Base-by-base conservation (phyloP, 1,140 invertebrate species). In the Diorhabda carinulata region DNA sequence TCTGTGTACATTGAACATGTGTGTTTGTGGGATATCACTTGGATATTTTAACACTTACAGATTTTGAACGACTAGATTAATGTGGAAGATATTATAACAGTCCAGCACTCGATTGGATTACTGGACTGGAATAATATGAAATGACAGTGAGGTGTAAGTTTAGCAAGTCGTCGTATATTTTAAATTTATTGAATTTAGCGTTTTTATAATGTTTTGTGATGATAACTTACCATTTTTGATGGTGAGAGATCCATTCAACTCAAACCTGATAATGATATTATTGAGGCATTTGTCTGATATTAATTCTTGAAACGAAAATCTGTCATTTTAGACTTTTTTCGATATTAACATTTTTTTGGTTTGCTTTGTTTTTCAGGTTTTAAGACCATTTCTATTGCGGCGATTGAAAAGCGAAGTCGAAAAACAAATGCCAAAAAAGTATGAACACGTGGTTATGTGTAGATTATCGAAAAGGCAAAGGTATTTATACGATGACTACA, bases 401-500 rank as follows among this genome's bases (percentile, higher is more conserved):
- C 88, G 98, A 71, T 86, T 99, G 66, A 99, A 99, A 84, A 89
- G 86, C 60, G 97, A 99, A 86, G 98, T 99, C 47, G 98, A 99
- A 83, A 98, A 98, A 81, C 98, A 99, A 84, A 91, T 99, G 88
- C 98, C 98, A 73, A 95, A 96, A 84, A 99, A 99, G 83, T 98
- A 95, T 84, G 98, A 99, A 82, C 97, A 99, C 84, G 90, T 99
- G 72, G 85, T 99, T 8, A 91, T 96, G 88, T 99, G 98, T 82
- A 87, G 94, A 58, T 85, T 99, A 70, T 98, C 98, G 2, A 99
- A 98, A 83, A 84, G 98, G 47, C 98, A 99, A 81, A 87, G 98
- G 70, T 99, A 90, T 84, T 86, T 99, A 3, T 99, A 99, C 84
- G 98, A 99, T 84, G 98, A 99, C 81, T 99, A 99, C 82, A 99